Base-by-base conservation (phyloP, 2,113 vertebrate species). In the Psephotus haematonotus region DNA sequence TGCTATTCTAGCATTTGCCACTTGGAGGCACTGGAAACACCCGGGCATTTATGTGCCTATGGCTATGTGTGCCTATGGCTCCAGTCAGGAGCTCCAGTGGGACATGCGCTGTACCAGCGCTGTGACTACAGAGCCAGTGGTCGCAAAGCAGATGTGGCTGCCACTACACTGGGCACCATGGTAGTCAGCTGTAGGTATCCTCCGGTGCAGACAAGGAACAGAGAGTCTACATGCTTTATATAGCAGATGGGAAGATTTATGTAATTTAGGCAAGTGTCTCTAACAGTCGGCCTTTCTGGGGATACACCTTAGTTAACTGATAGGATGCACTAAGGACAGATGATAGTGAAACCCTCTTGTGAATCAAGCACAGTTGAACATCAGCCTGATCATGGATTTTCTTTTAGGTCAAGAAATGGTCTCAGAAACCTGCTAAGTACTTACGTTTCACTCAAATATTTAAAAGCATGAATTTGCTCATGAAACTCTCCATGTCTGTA, bases 31-130 rank as follows among this genome's bases (percentile, higher is more conserved):
- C 7, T 75, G 31, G 50, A 43, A 86, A 33, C 75, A 76, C 23
- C 44, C 13, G 49, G 24, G 12, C 17, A 20, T 33, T 8, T n/a
- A 13, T 29, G 15, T 39, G 33, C 31, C 31, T 33, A 8, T 33
- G 53, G 19, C 29, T 33, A 2, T 15, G 9, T 27, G 11, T 8
- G 11, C 16, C 52, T 11, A 0, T 53, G 35, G 64, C 22, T 90
- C 9, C 15, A 8, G 23, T 39, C 0, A 14, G 13, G 55, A 23
- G 55, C 12, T n/a, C 12, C 20, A 22, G 33, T 55, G 50, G 55
- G 41, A 22, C 6, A 4, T 6, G 25, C 3, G 7, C 44, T 1
- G 0, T 43, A 20, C 23, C 44, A 44, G 33, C 0, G 3, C 43
- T 86, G 44, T 37, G 46, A 22, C 15, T n/a, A 50, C 63, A 49